phyloP scores from a whole-genome alignment of 2,113 vertebrate genomes.

The Andinoacara biseriatus region DNA sequence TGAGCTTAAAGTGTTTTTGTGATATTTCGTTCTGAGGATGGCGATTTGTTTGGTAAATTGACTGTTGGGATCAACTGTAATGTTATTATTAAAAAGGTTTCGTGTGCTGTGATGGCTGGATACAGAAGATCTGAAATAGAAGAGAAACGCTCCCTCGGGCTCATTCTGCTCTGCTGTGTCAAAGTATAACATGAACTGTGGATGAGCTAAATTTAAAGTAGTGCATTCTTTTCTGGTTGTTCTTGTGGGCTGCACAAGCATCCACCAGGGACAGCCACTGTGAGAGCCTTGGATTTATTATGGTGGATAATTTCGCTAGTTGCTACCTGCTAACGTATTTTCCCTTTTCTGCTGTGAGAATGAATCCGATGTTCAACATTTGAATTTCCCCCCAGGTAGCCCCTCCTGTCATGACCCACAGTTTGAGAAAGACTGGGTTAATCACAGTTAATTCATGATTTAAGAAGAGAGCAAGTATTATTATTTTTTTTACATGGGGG shows the following conservation, averaged over 20 bases:
- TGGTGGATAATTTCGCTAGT: too few relatives aligned
- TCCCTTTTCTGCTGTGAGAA: too few relatives aligned
- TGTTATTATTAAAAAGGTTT: neutral
- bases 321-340: too few relatives aligned
- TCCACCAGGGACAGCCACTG: neutral
- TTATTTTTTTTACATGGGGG: too few relatives aligned
- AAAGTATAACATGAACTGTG: neutral
- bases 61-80: neutral
- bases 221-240: neutral
- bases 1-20: neutral
- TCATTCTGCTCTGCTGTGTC: neutral
- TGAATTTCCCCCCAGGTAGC: too few relatives aligned
- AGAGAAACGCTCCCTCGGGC: neutral
- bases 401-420: too few relatives aligned
- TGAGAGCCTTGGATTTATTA: neutral
- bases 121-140: neutral
- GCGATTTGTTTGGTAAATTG: neutral
- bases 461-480: neutral
- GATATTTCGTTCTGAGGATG: neutral
- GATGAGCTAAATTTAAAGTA: neutral
- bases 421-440: too few relatives aligned
- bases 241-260: neutral
- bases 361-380: too few relatives aligned
- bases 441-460: too few relatives aligned
- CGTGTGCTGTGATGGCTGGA: neutral